Conservation (phyloP, 2,888 invertebrate species). For the Noctua janthe region DNA sequence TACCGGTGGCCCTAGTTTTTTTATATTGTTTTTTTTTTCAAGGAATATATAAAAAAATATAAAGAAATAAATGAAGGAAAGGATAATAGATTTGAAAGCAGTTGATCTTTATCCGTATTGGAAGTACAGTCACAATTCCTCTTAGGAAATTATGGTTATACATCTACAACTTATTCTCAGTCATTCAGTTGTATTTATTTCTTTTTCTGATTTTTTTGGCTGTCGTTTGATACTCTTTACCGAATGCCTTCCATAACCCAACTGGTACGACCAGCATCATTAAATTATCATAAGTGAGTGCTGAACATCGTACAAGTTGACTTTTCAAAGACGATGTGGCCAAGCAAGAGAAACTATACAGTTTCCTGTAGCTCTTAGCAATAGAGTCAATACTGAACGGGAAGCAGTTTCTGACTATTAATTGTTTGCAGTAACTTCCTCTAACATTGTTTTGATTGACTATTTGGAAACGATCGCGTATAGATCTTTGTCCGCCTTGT, state of each 20-base stretch:
- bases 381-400: constrained; percentile 56
- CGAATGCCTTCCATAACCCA: background rate
- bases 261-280: background rate
- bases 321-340: constrained; percentile 7
- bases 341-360: constrained; percentile 22
- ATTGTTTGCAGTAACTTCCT: constrained; percentile 51
- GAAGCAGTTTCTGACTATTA: constrained; percentile 46
- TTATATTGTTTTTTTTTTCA: no score
- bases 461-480: constrained; percentile 16
- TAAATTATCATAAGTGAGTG: background rate
- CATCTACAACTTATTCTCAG: no score
- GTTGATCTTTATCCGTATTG: no score
- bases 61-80: no score
- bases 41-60: no score
- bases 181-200: no score
- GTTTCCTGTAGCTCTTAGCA: constrained; percentile 29
- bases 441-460: constrained; percentile 49
- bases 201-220: background rate
- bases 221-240: background rate
- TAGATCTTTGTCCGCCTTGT: constrained; percentile 4
- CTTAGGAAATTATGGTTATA: no score
- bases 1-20: no score
- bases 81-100: no score
- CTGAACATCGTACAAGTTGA: background rate
- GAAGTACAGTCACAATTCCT: no score